Percentiles rank a stretch among this genome's conserved stretches.
phyloP scores from a whole-genome alignment of 1,140 invertebrate species.

The Procambarus clarkii region DNA sequence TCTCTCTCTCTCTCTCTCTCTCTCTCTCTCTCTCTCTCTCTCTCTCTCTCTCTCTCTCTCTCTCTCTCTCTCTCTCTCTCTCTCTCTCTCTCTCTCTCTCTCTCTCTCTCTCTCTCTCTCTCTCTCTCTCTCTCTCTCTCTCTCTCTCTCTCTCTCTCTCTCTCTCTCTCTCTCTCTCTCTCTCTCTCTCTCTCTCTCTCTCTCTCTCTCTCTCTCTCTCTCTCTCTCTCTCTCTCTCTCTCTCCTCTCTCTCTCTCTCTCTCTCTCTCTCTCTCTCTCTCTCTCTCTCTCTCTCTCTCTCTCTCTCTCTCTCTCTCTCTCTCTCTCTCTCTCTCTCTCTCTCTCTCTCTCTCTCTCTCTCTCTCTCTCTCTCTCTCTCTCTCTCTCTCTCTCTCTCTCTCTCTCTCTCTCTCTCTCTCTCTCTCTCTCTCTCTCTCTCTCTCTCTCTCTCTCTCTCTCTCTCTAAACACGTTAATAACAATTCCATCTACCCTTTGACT shows the following conservation, averaged over 20 bases:
- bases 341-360: too few species aligned
- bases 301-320: not conserved
- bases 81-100: not conserved
- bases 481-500: too few species aligned
- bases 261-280: too few species aligned
- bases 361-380: not conserved
- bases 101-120: too few species aligned
- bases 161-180: conserved; percentile 47
- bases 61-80: not conserved
- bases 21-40: too few species aligned
- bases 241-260: not conserved
- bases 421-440: not conserved
- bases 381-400: not conserved
- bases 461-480: too few species aligned
- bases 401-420: conserved; percentile 10
- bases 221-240: too few species aligned
- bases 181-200: conserved; percentile 5
- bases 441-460: too few species aligned
- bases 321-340: conserved; percentile 13
- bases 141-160: conserved; percentile 33
- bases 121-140: not conserved
- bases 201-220: not conserved
- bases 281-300: conserved; percentile 14
- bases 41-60: not conserved
- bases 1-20: too few species aligned